These are phyloP conservation scores for Athene cunicularia DNA, from an alignment of 2,113 vertebrate genomes.

Conservation along the genomic window DNA sequence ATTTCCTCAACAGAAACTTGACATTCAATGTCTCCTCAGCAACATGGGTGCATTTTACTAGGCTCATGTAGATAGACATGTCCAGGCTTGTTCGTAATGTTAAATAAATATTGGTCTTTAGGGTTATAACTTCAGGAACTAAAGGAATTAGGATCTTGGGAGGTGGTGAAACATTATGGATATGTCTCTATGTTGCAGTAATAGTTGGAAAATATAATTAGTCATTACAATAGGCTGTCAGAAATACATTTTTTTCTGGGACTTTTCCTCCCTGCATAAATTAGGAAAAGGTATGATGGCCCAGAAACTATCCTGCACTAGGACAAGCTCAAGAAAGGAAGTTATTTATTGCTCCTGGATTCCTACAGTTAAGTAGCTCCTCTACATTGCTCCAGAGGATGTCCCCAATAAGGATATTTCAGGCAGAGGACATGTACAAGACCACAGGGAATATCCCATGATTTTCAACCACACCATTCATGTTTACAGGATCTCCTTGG, in stretches of 20 bases:
- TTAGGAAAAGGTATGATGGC: background rate
- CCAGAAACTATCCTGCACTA: background rate
- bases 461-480: background rate
- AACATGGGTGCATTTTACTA: background rate
- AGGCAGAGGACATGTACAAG: background rate
- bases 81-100: background rate
- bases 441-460: background rate
- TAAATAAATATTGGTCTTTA: background rate
- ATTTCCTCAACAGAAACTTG: conserved; percentile 12
- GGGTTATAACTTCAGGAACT: background rate
- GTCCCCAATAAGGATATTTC: background rate
- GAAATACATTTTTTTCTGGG: background rate
- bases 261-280: background rate
- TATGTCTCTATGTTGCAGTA: background rate
- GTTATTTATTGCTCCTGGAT: background rate
- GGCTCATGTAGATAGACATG: background rate
- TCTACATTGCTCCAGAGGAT: background rate
- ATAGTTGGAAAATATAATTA: background rate
- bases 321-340: background rate
- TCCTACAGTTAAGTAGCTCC: background rate
- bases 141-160: background rate
- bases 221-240: background rate
- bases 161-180: background rate
- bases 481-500: background rate
- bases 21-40: background rate